Conservation (phyloP, 1,140 invertebrate genomes). For the Leptinotarsa lineolata region DNA sequence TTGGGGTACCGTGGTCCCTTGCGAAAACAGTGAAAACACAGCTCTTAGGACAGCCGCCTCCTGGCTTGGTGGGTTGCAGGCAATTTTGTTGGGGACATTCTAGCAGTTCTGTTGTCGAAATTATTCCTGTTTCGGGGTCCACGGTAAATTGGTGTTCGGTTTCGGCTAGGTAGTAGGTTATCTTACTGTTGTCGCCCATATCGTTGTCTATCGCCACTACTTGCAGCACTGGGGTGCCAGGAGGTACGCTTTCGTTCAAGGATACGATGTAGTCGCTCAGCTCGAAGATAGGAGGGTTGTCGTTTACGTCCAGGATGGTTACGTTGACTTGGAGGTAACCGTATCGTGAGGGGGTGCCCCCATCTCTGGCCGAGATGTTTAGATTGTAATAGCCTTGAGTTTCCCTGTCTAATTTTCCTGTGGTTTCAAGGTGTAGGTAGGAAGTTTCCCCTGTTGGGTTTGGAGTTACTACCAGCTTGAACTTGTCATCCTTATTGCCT, state of each 20-base stretch:
- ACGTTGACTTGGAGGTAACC: conserved; percentile 90
- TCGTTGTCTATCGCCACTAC: conserved; percentile 93
- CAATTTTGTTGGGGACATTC: conserved; percentile 78
- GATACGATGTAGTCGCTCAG: conserved; percentile 91
- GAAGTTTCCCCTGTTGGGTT: conserved; percentile 87
- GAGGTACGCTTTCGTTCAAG: conserved; percentile 87
- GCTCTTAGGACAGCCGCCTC: conserved; percentile 76
- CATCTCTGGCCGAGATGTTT: conserved; percentile 88
- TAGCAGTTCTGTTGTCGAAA: conserved; percentile 78
- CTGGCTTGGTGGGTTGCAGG: conserved; percentile 54
- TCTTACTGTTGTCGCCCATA: conserved; percentile 87
- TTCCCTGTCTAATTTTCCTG: conserved; percentile 87
- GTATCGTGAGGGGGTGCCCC: conserved; percentile 76
- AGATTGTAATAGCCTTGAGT: conserved; percentile 79
- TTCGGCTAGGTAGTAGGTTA: conserved; percentile 87
- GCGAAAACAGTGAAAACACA: conserved; percentile 95
- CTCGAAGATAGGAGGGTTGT: conserved; percentile 92
- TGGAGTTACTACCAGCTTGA: conserved; percentile 81
- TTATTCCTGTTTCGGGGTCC: conserved; percentile 84
- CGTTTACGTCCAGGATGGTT: conserved; percentile 89
- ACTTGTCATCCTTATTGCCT: conserved; percentile 86
- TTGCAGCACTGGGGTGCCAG: conserved; percentile 83
- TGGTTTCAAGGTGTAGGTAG: conserved; percentile 89
- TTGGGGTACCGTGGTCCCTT: conserved; percentile 85
- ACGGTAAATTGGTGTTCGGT: conserved; percentile 84